A percentile compares a stretch with the other conserved stretches of the same genome.
Conservation (phyloP, 2,888 invertebrate species). For the Andrena trimmerana region DNA sequence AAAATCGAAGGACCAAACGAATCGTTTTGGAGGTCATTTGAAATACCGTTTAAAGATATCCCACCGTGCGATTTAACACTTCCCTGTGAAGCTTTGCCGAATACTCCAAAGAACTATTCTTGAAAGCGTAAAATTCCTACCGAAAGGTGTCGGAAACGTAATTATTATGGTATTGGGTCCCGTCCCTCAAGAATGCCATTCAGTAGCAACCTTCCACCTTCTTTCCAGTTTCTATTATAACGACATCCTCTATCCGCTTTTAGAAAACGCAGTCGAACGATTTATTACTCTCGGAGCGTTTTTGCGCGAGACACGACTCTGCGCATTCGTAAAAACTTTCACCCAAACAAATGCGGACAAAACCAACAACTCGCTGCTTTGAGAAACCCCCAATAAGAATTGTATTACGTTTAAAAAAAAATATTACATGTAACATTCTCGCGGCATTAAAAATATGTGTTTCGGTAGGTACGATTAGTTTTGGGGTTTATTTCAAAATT, state of each 20-base stretch:
- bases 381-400: too few relatives aligned
- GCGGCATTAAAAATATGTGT: too few relatives aligned
- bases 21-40: slow-evolving; percentile 20
- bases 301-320: neutral
- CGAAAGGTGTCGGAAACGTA: slow-evolving; percentile 72
- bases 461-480: too few relatives aligned
- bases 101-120: slow-evolving; percentile 21
- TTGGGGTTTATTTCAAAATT: too few relatives aligned
- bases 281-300: slow-evolving; percentile 6
- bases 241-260: slow-evolving; percentile 11
- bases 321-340: neutral
- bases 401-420: too few relatives aligned
- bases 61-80: slow-evolving; percentile 43
- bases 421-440: too few relatives aligned
- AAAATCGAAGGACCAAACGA: slow-evolving; percentile 16
- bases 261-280: slow-evolving; percentile 6
- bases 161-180: slow-evolving; percentile 75
- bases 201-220: slow-evolving; percentile 53
- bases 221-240: slow-evolving; percentile 20
- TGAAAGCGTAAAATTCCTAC: slow-evolving; percentile 44
- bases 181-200: slow-evolving; percentile 79
- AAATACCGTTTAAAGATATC: slow-evolving; percentile 52
- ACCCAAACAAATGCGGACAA: neutral
- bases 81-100: slow-evolving; percentile 20
- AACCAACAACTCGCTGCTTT: neutral